Percentiles rank a stretch among this genome's conserved stretches.
Evolutionary conservation across 2,888 invertebrate species (phyloP).

Genomic region (Platycheirus albimanus): DNA sequence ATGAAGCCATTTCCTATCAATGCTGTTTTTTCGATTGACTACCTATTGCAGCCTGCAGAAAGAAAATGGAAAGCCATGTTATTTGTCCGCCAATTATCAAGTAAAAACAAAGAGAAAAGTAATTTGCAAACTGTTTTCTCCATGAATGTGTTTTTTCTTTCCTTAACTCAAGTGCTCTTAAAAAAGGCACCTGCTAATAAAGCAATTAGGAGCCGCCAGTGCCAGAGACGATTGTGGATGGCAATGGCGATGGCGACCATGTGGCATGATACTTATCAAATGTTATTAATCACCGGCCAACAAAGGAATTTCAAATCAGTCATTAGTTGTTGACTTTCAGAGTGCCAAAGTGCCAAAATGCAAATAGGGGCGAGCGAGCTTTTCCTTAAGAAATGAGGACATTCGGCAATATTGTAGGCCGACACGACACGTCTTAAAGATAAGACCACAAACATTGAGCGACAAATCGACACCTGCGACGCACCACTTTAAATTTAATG

Average conservation of each 20-base stretch:
- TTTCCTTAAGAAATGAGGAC: neutral
- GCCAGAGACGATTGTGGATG: too few species aligned
- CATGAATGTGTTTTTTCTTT: neutral
- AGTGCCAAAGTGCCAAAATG: neutral
- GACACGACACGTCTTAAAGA: neutral
- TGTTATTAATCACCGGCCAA: neutral
- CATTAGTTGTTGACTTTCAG: neutral
- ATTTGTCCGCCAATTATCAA: too few species aligned
- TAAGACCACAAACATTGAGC: neutral
- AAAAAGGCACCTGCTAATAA: neutral
- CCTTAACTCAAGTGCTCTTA: neutral
- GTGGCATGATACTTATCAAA: slow-evolving; percentile 6
- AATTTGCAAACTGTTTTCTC: neutral
- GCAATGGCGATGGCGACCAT: neutral
- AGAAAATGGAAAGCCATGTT: neutral
- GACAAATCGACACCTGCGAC: neutral
- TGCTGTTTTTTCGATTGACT: neutral
- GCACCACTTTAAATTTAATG: neutral
- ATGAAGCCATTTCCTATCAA: too few species aligned
- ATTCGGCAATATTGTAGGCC: too few species aligned
- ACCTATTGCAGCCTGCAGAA: neutral
- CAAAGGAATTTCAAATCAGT: neutral
- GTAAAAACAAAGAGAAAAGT: neutral
- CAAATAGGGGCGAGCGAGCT: neutral
- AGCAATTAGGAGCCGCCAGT: neutral